A percentile compares a stretch with the other conserved stretches of the same genome.
phyloP scores from a whole-genome alignment of 2,888 invertebrate species.

The Biston betularia region DNA sequence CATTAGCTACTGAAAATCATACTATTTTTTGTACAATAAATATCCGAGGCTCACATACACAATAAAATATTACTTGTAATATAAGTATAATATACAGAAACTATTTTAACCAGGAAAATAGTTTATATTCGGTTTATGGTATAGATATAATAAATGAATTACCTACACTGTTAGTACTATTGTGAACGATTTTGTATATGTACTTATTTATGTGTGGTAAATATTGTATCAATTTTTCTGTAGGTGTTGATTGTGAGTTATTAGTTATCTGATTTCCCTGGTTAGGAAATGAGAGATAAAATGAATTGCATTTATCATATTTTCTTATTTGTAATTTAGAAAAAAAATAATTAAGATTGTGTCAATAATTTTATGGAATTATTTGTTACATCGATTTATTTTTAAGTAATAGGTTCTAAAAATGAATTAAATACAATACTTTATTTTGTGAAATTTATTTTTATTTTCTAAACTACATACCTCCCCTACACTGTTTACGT shows the following conservation, averaged over 20 bases:
- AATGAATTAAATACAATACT: slow-evolving; percentile 70
- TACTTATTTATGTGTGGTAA: background rate
- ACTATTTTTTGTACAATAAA: slow-evolving; percentile 52
- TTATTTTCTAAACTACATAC: slow-evolving; percentile 38
- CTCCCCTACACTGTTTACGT: background rate
- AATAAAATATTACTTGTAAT: slow-evolving; percentile 23
- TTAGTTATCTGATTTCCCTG: slow-evolving; percentile 1
- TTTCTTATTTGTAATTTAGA: slow-evolving; percentile 60
- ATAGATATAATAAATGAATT: too few species aligned
- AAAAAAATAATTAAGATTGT: slow-evolving; percentile 60
- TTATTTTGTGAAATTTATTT: slow-evolving; percentile 70
- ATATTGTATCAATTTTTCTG: background rate
- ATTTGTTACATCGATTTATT: slow-evolving; percentile 80
- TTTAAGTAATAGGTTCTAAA: slow-evolving; percentile 66
- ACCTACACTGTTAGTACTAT: background rate
- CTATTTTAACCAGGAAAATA: slow-evolving; percentile 30
- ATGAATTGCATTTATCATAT: slow-evolving; percentile 73
- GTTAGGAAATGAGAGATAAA: slow-evolving; percentile 25
- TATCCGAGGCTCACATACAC: slow-evolving; percentile 51
- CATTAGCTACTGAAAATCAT: slow-evolving; percentile 27
- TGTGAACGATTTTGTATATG: background rate
- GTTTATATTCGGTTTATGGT: background rate
- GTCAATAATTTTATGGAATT: slow-evolving; percentile 71
- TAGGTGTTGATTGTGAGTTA: background rate
- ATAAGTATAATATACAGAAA: slow-evolving; percentile 35